These are phyloP conservation scores for Empis stercorea DNA, from an alignment of 2,888 invertebrate species.

Conservation along the genomic window DNA sequence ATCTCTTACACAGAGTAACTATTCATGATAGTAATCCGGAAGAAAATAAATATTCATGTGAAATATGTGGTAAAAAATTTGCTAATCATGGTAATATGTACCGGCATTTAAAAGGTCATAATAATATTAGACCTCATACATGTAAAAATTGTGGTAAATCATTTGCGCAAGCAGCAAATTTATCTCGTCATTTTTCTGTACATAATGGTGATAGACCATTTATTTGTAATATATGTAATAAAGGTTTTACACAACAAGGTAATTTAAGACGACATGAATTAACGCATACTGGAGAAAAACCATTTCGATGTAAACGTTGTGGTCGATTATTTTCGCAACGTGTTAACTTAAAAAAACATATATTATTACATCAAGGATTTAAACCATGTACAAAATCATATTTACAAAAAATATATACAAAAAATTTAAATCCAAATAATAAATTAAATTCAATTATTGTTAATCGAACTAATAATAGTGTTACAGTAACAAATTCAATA, in stretches of 20 bases:
- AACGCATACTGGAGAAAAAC: constrained; percentile 34
- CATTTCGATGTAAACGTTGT: constrained; percentile 33
- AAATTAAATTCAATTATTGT: not conserved
- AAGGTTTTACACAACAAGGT: constrained; percentile 34
- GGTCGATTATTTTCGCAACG: constrained; percentile 33
- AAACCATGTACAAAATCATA: constrained; percentile 33
- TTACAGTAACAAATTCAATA: not conserved
- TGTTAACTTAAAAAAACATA: constrained; percentile 35
- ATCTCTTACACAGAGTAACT: constrained; percentile 31
- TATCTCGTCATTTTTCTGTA: constrained; percentile 33
- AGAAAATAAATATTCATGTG: constrained; percentile 31
- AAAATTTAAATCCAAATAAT: constrained; percentile 11
- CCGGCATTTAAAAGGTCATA: constrained; percentile 34
- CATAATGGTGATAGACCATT: constrained; percentile 34
- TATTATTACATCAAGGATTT: constrained; percentile 32
- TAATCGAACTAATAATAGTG: not conserved
- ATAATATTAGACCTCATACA: constrained; percentile 31
- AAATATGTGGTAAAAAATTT: constrained; percentile 31
- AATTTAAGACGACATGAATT: constrained; percentile 34
- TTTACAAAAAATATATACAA: constrained; percentile 29
- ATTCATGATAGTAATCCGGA: constrained; percentile 27
- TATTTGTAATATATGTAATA: constrained; percentile 30
- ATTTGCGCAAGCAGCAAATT: constrained; percentile 31
- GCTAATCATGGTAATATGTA: constrained; percentile 34
- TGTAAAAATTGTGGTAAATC: constrained; percentile 31